Percentiles rank a stretch among this genome's conserved stretches.
Evolutionary conservation across 2,797 vertebrate genomes (phyloP).

Genomic region (Columba guinea): DNA sequence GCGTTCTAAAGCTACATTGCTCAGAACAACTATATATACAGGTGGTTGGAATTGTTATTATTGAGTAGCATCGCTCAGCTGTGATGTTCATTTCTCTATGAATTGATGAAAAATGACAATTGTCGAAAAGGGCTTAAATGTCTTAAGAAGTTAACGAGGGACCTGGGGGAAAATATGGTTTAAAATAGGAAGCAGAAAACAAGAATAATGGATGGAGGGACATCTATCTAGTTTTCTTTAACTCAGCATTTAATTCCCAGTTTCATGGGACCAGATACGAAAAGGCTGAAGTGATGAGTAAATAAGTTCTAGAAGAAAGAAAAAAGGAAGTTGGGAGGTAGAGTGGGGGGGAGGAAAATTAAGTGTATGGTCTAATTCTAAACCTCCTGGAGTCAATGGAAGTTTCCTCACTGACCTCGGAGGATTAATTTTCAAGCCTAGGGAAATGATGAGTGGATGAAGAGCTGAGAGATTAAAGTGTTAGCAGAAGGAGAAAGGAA

Average conservation of each 20-base stretch:
- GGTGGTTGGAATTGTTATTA: neutral
- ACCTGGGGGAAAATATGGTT: neutral
- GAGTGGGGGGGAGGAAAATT: neutral
- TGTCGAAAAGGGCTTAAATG: neutral
- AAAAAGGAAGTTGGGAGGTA: neutral
- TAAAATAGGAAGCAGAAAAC: neutral
- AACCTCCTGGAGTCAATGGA: constrained; percentile 27
- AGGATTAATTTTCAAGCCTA: constrained; percentile 56
- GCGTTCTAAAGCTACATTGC: neutral
- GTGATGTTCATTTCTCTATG: neutral
- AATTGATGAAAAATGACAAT: neutral
- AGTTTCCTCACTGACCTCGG: constrained; percentile 49
- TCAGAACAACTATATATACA: neutral
- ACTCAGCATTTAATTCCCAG: constrained; percentile 4
- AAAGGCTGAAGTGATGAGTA: constrained; percentile 1
- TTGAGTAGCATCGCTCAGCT: neutral
- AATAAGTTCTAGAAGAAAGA: constrained; percentile 47
- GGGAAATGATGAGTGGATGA: constrained; percentile 50
- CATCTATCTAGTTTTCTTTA: neutral
- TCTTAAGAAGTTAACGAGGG: neutral
- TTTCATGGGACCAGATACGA: constrained; percentile 39
- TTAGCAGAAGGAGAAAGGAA: constrained; percentile 48
- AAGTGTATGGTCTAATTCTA: neutral
- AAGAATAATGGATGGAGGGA: neutral
- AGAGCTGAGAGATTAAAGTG: constrained; percentile 45